These are phyloP conservation scores for Iselma pallidipennis DNA, from an alignment of 2,888 invertebrate genomes.

Conservation along the genomic window DNA sequence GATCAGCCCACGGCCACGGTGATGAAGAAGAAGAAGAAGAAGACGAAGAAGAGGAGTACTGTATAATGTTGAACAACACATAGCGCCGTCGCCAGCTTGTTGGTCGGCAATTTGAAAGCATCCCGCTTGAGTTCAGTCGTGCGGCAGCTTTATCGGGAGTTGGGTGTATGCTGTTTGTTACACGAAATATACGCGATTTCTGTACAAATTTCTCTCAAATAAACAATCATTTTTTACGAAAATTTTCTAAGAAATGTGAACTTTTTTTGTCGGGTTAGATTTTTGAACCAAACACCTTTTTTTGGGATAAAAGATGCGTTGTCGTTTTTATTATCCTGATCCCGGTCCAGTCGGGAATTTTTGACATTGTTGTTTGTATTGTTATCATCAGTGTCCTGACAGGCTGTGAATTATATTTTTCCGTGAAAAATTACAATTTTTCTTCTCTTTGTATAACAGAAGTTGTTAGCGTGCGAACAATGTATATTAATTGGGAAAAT, in stretches of 20 bases:
- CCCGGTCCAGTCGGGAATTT: background rate
- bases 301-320: too few relatives aligned
- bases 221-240: background rate
- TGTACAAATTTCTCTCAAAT: too few relatives aligned
- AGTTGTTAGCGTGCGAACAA: conserved; percentile 35
- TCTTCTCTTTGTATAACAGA: too few relatives aligned
- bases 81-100: conserved; percentile 1
- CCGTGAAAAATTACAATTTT: too few relatives aligned
- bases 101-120: conserved; percentile 4
- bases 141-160: background rate
- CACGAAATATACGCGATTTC: conserved; percentile 3
- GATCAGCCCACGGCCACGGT: conserved; percentile 39
- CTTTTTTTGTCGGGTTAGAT: background rate
- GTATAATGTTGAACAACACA: background rate
- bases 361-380: background rate
- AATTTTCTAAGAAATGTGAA: background rate
- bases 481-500: conserved; percentile 33
- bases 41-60: background rate
- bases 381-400: background rate
- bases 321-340: background rate
- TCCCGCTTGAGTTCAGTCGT: conserved; percentile 14
- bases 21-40: background rate
- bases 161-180: background rate
- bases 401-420: background rate
- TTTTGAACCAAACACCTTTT: too few relatives aligned